These are phyloP conservation scores for Girardinus metallicus DNA, from an alignment of 2,797 vertebrate genomes.

Conservation along the genomic window DNA sequence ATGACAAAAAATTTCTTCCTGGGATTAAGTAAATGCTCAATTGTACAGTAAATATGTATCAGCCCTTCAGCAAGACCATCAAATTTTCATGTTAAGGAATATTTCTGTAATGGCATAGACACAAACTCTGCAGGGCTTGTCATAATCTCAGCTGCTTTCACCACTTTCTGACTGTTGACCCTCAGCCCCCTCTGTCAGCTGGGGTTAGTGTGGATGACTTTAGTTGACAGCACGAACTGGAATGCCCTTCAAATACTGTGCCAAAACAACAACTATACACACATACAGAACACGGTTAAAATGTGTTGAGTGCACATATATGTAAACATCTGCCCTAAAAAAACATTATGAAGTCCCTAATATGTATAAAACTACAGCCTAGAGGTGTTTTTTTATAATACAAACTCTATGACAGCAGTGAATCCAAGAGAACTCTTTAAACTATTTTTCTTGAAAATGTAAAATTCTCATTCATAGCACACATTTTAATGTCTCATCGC, in stretches of 20 bases:
- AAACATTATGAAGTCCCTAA: too few relatives aligned
- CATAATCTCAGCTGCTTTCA: constrained; percentile 22
- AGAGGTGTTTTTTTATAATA: background rate
- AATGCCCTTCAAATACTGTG: constrained; percentile 48
- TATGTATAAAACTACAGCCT: too few relatives aligned
- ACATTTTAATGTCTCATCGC: too few relatives aligned
- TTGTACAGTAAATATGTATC: background rate
- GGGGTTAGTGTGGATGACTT: constrained; percentile 43
- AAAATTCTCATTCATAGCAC: background rate
- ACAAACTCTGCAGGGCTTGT: constrained; percentile 12
- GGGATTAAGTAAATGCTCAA: background rate
- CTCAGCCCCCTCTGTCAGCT: constrained; percentile 33
- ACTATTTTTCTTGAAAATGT: background rate
- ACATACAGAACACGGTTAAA: constrained; percentile 9
- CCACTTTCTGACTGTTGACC: constrained; percentile 35
- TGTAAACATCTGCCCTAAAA: background rate
- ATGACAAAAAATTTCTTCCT: background rate
- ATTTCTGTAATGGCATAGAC: background rate
- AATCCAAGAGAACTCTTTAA: background rate
- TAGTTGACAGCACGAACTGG: constrained; percentile 52
- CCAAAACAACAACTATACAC: constrained; percentile 17
- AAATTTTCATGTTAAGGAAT: background rate
- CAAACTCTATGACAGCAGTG: background rate
- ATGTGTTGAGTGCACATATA: background rate
- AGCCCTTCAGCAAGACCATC: background rate